phyloP scores from a whole-genome alignment of 2,888 invertebrate genomes.

The Phortica magna region DNA sequence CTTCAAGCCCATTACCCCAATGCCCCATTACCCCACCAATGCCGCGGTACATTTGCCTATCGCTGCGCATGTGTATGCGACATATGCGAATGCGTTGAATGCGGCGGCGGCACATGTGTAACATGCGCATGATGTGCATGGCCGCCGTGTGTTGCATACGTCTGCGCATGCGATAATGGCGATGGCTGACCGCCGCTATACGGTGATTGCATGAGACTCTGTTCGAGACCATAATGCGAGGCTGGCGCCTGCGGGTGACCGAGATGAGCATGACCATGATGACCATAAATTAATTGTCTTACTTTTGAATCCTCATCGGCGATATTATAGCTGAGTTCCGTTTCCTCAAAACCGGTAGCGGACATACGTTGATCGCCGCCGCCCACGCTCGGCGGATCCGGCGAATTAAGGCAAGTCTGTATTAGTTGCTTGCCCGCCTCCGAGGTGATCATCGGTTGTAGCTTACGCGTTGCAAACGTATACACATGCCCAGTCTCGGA shows the following conservation, averaged over 20 bases:
- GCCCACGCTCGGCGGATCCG: conserved; percentile 88
- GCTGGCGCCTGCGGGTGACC: conserved; percentile 82
- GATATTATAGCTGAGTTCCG: conserved; percentile 97
- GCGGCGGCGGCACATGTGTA: conserved; percentile 80
- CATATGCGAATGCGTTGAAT: conserved; percentile 82
- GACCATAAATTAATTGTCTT: conserved; percentile 95
- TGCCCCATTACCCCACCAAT: neutral
- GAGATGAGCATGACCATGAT: conserved; percentile 84
- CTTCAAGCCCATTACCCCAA: neutral
- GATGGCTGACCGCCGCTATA: conserved; percentile 82
- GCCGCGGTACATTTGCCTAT: conserved; percentile 78
- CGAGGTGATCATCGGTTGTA: conserved; percentile 99
- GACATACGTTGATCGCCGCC: conserved; percentile 97
- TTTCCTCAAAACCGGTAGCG: conserved; percentile 98
- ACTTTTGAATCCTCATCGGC: conserved; percentile 97
- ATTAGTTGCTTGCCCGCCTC: conserved; percentile 98
- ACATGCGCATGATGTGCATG: conserved; percentile 83
- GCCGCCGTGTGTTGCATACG: conserved; percentile 77
- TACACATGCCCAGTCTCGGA: conserved; percentile 99
- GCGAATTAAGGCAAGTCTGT: conserved; percentile 98
- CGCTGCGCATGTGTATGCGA: conserved; percentile 88
- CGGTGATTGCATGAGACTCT: conserved; percentile 85
- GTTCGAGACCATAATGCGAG: conserved; percentile 83
- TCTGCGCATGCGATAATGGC: conserved; percentile 81
- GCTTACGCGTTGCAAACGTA: conserved; percentile 98